Base-by-base conservation (phyloP, 1,140 invertebrate species). In the Bombus turneri region DNA sequence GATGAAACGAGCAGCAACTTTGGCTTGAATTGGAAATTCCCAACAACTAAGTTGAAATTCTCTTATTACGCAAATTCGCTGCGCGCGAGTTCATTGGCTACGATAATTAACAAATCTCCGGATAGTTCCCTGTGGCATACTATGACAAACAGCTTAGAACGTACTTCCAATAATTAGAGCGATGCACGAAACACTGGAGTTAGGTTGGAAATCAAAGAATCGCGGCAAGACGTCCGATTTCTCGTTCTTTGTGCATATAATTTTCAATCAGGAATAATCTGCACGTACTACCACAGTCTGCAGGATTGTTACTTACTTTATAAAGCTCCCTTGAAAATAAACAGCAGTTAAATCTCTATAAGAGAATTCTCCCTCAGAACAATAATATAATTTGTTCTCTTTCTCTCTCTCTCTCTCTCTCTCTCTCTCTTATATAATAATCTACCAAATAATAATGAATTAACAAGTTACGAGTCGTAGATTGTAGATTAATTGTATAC, bases 81-180 rank as follows among this genome's bases (percentile, higher is more conserved):
- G 3, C 31, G 28, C 18, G 10, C 31, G 13, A 66, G 64, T 53
- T 34, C 18, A 22, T 18, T 53, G 47, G 47, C 47, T 53, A 53
- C 47, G 18, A 15, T 75, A 75, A 47, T 83, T 64, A 83, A 75
- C 72, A 28, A 83, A 75, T 66, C 57, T 64, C 81, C 13, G 31
- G n/a, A 22, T 41, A 66, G 64, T 74, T 73, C 13, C 25, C 18
- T 22, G 22, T 22, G 3, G 47, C 37, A 10, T 28, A 8, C 4
- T 6, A 6, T 9, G 47, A 80, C 78, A 69, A 53, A 69, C 34
- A 69, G 31, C 22, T 34, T 31, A 43, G 62, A 34, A 43, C n/a
- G 28, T 8, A 37, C 75, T 64, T 31, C n/a, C 25, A 12, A n/a
- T 39, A n/a, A 76, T 76, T n/a, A 39, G 53, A 22, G n/a, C 31